Conservation (phyloP, 1,140 invertebrate genomes). For the Caenorhabditis remanei region DNA sequence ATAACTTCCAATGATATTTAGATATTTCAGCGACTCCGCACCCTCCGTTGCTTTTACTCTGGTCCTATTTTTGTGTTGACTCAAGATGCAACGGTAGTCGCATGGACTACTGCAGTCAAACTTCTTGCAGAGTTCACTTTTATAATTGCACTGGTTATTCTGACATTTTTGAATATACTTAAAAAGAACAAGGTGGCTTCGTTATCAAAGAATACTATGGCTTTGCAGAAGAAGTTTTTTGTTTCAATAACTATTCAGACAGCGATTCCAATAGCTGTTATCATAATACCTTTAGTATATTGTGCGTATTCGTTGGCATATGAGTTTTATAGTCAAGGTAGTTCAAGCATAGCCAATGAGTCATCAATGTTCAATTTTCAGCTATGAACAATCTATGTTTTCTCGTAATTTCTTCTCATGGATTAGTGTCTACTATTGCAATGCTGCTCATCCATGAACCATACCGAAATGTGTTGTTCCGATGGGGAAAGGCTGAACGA, state of each 20-base stretch:
- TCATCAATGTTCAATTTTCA: background rate
- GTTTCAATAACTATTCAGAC: conserved; percentile 27
- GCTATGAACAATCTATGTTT: background rate
- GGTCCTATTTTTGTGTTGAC: background rate
- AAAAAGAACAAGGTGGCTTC: background rate
- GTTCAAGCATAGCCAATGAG: too few relatives aligned
- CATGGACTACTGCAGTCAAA: background rate
- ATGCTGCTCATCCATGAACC: conserved; percentile 11
- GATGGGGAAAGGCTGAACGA: background rate
- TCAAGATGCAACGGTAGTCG: background rate
- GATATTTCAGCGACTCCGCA: background rate
- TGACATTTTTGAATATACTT: background rate
- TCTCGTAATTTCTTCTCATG: conserved; percentile 3
- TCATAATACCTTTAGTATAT: background rate
- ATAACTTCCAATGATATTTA: background rate
- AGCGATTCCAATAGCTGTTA: background rate
- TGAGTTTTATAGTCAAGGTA: conserved; percentile 10
- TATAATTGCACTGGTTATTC: background rate
- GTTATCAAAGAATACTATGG: background rate
- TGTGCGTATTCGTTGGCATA: background rate
- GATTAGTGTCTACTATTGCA: conserved; percentile 10
- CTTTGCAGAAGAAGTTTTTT: conserved; percentile 30
- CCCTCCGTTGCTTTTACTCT: conserved; percentile 19
- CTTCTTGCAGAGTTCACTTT: background rate
- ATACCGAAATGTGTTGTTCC: background rate